A percentile compares a stretch with the other conserved stretches of the same genome.
These are phyloP conservation scores for Anomalospiza imberbis DNA, from an alignment of 2,797 vertebrate genomes.

Conservation along the genomic window DNA sequence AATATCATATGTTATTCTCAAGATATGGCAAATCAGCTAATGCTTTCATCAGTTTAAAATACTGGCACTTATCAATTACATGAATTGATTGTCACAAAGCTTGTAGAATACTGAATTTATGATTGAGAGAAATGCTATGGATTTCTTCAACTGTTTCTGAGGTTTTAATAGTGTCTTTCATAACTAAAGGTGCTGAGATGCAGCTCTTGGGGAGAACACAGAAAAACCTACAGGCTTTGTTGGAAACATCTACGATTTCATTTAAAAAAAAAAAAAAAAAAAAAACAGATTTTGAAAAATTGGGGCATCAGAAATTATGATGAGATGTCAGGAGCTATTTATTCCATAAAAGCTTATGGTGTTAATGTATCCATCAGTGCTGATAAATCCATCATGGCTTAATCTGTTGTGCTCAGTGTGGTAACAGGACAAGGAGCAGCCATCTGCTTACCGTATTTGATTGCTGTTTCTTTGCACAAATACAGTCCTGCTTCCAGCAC, in stretches of 20 bases:
- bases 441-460: constrained; percentile 75
- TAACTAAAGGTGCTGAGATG: background rate
- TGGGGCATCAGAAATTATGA: constrained; percentile 32
- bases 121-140: background rate
- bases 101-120: background rate
- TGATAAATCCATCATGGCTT: constrained; percentile 66
- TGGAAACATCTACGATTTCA: background rate
- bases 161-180: background rate
- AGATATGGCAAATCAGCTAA: background rate
- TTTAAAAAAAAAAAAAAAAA: background rate
- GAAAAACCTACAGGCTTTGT: background rate
- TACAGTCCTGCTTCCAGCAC: constrained; percentile 60
- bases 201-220: background rate
- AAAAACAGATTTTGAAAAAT: background rate
- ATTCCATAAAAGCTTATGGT: constrained; percentile 49
- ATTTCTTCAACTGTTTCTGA: too few relatives aligned
- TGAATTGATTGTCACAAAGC: background rate
- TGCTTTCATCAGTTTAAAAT: background rate
- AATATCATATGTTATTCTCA: background rate
- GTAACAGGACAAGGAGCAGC: constrained; percentile 57
- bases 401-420: constrained; percentile 57
- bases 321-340: constrained; percentile 55
- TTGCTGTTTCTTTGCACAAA: constrained; percentile 68
- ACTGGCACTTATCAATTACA: background rate
- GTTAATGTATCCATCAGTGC: constrained; percentile 53